Conservation (phyloP, 2,888 invertebrate species). For the Patella pellucida region DNA sequence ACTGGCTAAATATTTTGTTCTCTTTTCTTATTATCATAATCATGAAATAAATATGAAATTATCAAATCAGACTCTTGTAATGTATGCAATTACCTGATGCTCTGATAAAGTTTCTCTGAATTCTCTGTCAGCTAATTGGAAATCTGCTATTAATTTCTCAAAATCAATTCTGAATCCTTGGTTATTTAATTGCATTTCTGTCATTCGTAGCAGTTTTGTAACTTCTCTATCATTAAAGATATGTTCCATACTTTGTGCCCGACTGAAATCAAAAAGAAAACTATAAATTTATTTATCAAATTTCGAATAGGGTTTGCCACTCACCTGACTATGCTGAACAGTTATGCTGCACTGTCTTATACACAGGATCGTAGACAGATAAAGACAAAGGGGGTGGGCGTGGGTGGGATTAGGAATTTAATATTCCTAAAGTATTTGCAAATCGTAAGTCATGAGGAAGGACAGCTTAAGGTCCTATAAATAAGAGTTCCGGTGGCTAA, state of each 20-base stretch:
- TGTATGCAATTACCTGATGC: conserved; percentile 45
- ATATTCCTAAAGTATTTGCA: not conserved
- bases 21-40: no score
- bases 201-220: conserved; percentile 55
- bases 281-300: no score
- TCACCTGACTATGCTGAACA: no score
- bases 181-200: conserved; percentile 59
- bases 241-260: conserved; percentile 22
- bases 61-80: no score
- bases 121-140: conserved; percentile 60
- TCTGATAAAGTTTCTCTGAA: conserved; percentile 55
- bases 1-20: no score
- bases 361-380: no score
- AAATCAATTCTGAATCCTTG: conserved; percentile 61
- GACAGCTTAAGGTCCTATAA: no score
- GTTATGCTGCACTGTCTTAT: no score
- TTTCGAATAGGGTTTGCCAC: no score
- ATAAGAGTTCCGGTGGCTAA: no score
- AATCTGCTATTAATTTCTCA: conserved; percentile 52
- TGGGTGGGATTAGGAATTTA: not conserved
- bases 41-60: no score
- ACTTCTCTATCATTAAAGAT: conserved; percentile 49
- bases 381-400: no score
- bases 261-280: conserved; percentile 11
- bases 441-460: not conserved